Conservation (phyloP, 92 coral and sea anemone genomes). For the Parazoanthus swiftii region DNA sequence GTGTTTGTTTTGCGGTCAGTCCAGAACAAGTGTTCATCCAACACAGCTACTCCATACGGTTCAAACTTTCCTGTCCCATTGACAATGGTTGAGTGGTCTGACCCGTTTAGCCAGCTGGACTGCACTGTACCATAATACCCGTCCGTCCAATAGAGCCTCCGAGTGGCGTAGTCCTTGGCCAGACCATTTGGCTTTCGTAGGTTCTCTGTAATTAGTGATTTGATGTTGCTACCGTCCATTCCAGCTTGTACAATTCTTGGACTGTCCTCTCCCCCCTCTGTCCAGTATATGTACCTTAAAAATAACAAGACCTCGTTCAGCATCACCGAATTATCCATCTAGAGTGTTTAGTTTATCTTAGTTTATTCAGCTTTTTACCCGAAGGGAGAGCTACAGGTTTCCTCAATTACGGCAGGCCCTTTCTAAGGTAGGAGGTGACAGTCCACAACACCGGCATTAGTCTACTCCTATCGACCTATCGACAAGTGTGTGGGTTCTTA, state of each 20-base stretch:
- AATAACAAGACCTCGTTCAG: not conserved
- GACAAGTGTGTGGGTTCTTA: too few relatives aligned
- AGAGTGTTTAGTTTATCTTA: not conserved
- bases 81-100: conserved; percentile 1
- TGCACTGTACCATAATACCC: conserved; percentile 12
- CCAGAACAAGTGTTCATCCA: conserved; percentile 11
- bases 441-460: too few relatives aligned
- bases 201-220: conserved; percentile 10
- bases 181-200: conserved; percentile 23
- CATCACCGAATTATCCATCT: not conserved
- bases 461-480: too few relatives aligned
- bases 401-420: too few relatives aligned
- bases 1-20: conserved; percentile 28
- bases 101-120: conserved; percentile 26
- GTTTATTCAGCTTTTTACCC: too few relatives aligned
- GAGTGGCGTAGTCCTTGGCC: not conserved
- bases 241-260: conserved; percentile 26
- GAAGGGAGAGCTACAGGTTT: too few relatives aligned
- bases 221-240: conserved; percentile 29
- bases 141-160: conserved; percentile 24
- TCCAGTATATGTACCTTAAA: conserved; percentile 29
- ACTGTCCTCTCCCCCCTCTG: conserved; percentile 32
- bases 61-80: conserved; percentile 18
- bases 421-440: too few relatives aligned
- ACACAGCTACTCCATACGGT: conserved; percentile 32